Evolutionary conservation across 2,797 vertebrate genomes (phyloP), one percentile per base, ranked within the genome.

Genomic region (Microctenopoma lineatum): DNA sequence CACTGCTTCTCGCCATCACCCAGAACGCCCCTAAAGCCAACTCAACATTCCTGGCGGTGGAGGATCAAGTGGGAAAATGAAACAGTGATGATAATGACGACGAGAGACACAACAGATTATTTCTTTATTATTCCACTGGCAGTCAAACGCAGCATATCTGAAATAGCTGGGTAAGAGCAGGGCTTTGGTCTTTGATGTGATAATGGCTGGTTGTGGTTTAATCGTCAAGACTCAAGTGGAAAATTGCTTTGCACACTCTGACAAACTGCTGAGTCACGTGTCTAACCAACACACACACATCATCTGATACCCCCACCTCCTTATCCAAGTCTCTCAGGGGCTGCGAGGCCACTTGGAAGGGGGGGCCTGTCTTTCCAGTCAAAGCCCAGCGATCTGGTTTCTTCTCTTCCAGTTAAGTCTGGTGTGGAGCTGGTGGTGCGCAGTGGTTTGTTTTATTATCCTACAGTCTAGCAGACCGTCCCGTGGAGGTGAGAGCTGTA

Each of bases 151-250:
- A 63, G 26, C 79, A 81, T 81, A 61, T 83, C 71, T 77, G 81
- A 25, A 82, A 84, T 81, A 82, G 66, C 83, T 84, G 77, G 71
- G 73, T 74, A 79, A 72, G 80, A 83, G 69, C 79, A 56, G 62
- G 62, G 77, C 66, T 87, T 87, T 76, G 61, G 70, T 76, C 83
- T 90, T 85, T 88, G 76, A 89, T 88, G 87, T 80, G 89, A 92
- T 92, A 92, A 91, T 91, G 73, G 81, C 63, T 10, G 79, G 82
- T 86, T 90, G 84, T 70, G 89, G 89, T 87, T 81, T 89, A 3
- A 39, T 82, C 65, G 68, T 87, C 81, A 84, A 84, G 87, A 81
- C 74, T 88, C 81, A 85, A 92, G 88, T 92, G 91, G 90, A 92
- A 92, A 92, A 91, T 87, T 87, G 81, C 74, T 84, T 77, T 66